Conservation (phyloP, 2,113 vertebrate species). For the Phrynosoma platyrhinos region DNA sequence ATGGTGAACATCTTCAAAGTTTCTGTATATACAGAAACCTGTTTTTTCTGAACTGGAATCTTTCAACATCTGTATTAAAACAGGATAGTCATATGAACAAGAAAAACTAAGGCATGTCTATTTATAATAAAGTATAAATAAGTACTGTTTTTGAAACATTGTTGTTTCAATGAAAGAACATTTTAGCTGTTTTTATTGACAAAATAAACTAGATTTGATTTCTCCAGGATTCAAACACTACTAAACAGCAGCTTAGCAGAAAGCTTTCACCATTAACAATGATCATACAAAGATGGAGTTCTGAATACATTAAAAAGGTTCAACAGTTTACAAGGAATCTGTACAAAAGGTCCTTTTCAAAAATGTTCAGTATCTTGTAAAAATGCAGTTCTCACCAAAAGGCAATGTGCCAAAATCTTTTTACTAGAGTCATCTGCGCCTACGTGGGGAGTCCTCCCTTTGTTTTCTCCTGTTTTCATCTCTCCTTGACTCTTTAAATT, state of each 20-base stretch:
- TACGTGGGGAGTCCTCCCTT: constrained; percentile 76
- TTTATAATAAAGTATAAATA: no score
- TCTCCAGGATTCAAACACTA: constrained; percentile 14
- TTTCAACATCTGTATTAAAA: not conserved
- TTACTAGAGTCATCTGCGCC: constrained; percentile 69
- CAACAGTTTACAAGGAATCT: constrained; percentile 72
- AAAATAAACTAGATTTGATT: constrained; percentile 74
- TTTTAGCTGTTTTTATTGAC: constrained; percentile 78
- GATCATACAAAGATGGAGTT: constrained; percentile 69
- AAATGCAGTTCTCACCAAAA: constrained; percentile 51
- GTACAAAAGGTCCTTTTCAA: constrained; percentile 72
- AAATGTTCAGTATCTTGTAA: constrained; percentile 65
- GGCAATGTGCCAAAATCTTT: constrained; percentile 2
- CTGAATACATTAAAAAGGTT: constrained; percentile 70
- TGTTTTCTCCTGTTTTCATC: constrained; percentile 60
- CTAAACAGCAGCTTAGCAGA: constrained; percentile 60
- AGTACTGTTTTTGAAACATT: constrained; percentile 46
- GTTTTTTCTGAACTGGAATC: constrained; percentile 10
- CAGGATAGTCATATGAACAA: constrained; percentile 36
- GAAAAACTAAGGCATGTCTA: constrained; percentile 27
- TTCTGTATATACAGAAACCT: not conserved
- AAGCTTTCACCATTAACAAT: constrained; percentile 57
- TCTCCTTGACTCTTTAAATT: constrained; percentile 75
- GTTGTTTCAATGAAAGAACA: constrained; percentile 47
- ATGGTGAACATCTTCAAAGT: not conserved